Evolutionary conservation across 2,113 vertebrate genomes (phyloP).

Genomic region (Empidonax traillii): DNA sequence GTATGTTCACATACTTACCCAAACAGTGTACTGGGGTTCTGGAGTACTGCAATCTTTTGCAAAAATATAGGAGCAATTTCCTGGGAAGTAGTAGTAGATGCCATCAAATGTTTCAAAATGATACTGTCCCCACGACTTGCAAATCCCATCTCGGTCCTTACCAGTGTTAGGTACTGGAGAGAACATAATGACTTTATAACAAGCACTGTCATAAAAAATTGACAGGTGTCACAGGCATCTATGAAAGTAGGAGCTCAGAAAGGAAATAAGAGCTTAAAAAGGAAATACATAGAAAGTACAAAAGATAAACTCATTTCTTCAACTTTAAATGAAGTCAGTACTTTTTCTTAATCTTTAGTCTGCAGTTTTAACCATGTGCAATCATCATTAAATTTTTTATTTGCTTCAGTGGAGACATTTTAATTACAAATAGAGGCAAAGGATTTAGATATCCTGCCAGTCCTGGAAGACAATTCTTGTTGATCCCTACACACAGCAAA

Average conservation of each 20-base stretch:
- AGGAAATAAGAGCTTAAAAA: background rate
- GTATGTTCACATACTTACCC: conserved; percentile 80
- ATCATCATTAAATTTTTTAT: background rate
- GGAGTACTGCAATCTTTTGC: conserved; percentile 90
- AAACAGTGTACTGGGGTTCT: conserved; percentile 92
- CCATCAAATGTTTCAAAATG: conserved; percentile 98
- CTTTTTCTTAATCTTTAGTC: background rate
- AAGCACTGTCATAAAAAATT: background rate
- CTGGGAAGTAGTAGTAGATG: conserved; percentile 96
- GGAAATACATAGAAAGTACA: background rate
- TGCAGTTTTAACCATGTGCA: background rate
- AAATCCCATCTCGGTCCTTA: conserved; percentile 92
- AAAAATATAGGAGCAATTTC: conserved; percentile 95
- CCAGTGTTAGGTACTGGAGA: conserved; percentile 91
- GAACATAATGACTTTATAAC: conserved; percentile 27
- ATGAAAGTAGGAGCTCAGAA: background rate
- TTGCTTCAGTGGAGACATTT: background rate
- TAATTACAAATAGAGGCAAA: background rate
- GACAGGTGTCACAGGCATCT: background rate
- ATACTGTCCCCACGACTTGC: conserved; percentile 96
- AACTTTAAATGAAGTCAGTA: background rate
- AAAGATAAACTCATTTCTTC: background rate
- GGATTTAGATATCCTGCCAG: background rate
- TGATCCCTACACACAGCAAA: background rate
- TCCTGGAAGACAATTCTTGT: background rate